phyloP scores from a whole-genome alignment of 2,797 vertebrate species.

The Pantherophis vulpinus region DNA sequence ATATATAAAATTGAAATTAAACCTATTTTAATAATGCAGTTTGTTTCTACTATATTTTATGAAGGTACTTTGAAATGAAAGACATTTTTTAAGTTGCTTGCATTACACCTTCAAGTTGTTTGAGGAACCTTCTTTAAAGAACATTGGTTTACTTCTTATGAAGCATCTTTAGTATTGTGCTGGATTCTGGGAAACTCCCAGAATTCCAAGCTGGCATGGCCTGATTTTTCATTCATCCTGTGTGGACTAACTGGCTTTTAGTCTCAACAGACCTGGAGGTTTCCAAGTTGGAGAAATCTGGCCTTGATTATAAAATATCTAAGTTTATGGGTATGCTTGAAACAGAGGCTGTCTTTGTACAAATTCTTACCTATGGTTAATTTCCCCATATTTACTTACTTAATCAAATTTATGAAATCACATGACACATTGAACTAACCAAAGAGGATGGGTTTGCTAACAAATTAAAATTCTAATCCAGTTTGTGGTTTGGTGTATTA shows the following conservation, averaged over 20 bases:
- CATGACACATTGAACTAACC: not conserved
- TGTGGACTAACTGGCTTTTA: not conserved
- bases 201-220: not conserved
- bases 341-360: not conserved
- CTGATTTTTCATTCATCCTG: not conserved
- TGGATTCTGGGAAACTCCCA: not conserved
- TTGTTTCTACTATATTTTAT: not conserved
- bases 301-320: not conserved
- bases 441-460: not conserved
- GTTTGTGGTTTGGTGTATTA: not conserved
- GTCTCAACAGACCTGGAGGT: not conserved
- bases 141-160: not conserved
- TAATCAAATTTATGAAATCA: not conserved
- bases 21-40: not conserved
- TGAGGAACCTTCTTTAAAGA: not conserved
- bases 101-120: not conserved
- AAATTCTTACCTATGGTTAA: not conserved
- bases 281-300: not conserved
- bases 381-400: not conserved
- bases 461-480: not conserved
- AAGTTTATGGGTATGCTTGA: not conserved
- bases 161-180: not conserved
- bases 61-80: not conserved
- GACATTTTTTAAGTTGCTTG: not conserved
- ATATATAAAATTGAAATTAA: not conserved